Percentiles rank a stretch among this genome's conserved stretches.
Evolutionary conservation across 2,113 vertebrate species (phyloP).

Genomic region (Psephotus haematonotus): DNA sequence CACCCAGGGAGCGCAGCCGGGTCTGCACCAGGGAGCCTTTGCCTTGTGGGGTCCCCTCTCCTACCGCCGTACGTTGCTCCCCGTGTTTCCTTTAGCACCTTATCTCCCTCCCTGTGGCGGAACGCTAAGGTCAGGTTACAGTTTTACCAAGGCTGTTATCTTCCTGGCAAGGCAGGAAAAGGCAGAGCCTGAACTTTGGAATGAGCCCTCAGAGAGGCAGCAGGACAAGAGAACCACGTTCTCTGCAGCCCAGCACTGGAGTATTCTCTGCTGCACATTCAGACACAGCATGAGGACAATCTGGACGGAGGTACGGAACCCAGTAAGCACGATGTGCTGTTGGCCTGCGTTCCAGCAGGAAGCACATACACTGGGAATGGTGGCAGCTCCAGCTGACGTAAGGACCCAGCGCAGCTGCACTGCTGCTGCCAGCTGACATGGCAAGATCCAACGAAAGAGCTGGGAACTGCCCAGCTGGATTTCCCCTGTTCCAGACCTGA

Average conservation of each 20-base stretch:
- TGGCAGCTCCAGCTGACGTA: not conserved
- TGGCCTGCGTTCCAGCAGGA: not conserved
- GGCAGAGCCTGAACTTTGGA: conserved; percentile 44
- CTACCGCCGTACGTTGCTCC: not conserved
- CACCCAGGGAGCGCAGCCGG: rapidly evolving
- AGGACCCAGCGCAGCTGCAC: not conserved
- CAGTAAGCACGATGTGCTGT: not conserved
- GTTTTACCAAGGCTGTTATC: conserved; percentile 50
- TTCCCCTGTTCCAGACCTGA: not conserved
- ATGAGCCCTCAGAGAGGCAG: not conserved
- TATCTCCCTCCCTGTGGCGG: not conserved
- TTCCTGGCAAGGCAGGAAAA: not conserved
- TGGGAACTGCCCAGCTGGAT: not conserved
- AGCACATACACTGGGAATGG: not conserved
- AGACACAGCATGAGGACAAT: not conserved
- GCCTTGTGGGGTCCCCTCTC: not conserved
- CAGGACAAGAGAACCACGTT: not conserved
- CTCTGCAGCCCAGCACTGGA: not conserved
- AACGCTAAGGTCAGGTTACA: conserved; percentile 51
- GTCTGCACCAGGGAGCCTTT: not conserved
- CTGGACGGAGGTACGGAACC: not conserved
- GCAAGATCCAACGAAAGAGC: rapidly evolving
- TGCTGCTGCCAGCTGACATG: not conserved
- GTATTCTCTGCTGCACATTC: not conserved
- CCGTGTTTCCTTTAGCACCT: not conserved